Base-by-base conservation (phyloP, 2,888 invertebrate species). In the Conistra vaccinii region DNA sequence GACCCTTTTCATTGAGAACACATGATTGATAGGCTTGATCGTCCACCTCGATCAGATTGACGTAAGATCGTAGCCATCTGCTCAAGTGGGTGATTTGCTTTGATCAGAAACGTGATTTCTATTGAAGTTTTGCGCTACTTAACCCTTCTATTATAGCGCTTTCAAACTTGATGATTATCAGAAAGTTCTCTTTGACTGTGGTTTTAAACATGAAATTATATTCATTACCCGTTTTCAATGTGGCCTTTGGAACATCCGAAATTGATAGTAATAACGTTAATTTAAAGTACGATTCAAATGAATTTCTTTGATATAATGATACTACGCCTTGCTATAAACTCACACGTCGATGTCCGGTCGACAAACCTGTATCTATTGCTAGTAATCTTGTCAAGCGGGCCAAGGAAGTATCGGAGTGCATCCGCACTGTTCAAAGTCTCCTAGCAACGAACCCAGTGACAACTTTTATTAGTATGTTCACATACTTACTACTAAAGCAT, bases 351-450 rank as follows among this genome's bases (percentile, higher is more conserved):
- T 76, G 77, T 85, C 89, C 87, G 90, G 89, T 91, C 89, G 89
- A 89, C 78, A 91, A 92, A 93, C 93, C 91, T 89, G 93, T 91
- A 90, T 91, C 85, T 88, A 87, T 90, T 89, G 85, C 89, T 86
- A 86, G 89, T 90, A 90, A 90, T 91, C 89, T 89, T 82, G 86
- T 88, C 75, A 83, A 83, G 73, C 85, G 86, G 81, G 86, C 89
- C 81, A 81, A 90, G 91, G 89, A 91, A 92, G 89, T 89, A 87
- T 85, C 86, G 85, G 83, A 89, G 86, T 85, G 89, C 89, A 91
- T 92, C 90, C 90, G 89, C 83, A 80, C 76, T 74, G 62, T 62
- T 63, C 67, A 76, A 79, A 80, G 85, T 86, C 76, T 81, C 79
- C 65, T 72, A 67, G 63, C 67, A 78, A 73, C 70, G 67, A 61